Percentiles rank a stretch among this genome's conserved stretches.
These are phyloP conservation scores for Gymnorhina tibicen DNA, from an alignment of 2,113 vertebrate species.

Conservation along the genomic window DNA sequence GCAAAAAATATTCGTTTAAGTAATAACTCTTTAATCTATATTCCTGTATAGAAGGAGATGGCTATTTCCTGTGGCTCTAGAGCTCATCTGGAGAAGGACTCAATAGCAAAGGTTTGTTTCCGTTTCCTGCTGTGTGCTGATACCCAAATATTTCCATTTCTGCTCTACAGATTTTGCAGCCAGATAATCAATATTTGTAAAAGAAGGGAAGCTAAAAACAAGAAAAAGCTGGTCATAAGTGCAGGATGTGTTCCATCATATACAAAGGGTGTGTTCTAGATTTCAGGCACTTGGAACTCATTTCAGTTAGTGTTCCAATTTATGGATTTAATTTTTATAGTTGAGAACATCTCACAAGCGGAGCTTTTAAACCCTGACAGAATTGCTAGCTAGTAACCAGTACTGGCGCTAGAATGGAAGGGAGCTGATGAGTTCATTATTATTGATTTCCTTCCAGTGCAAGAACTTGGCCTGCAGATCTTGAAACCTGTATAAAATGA, in stretches of 20 bases:
- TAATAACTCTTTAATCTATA: background rate
- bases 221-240: background rate
- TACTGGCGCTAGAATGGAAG: background rate
- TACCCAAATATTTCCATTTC: background rate
- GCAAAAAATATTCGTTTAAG: background rate
- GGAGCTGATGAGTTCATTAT: background rate
- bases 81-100: constrained; percentile 91
- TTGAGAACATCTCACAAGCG: background rate
- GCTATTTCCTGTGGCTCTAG: constrained; percentile 96
- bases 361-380: background rate
- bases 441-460: background rate
- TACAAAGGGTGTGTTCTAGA: background rate
- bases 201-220: background rate
- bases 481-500: background rate
- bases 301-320: background rate
- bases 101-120: constrained; percentile 86
- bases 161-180: background rate
- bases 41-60: constrained; percentile 81
- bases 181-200: background rate
- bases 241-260: background rate
- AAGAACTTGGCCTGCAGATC: background rate
- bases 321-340: background rate
- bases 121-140: background rate
- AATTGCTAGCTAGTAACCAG: background rate
- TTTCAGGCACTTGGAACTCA: background rate